Evolutionary conservation across 2,797 vertebrate genomes (phyloP), one percentile per base, ranked within the genome.

Genomic region (Danio jaintianensis): DNA sequence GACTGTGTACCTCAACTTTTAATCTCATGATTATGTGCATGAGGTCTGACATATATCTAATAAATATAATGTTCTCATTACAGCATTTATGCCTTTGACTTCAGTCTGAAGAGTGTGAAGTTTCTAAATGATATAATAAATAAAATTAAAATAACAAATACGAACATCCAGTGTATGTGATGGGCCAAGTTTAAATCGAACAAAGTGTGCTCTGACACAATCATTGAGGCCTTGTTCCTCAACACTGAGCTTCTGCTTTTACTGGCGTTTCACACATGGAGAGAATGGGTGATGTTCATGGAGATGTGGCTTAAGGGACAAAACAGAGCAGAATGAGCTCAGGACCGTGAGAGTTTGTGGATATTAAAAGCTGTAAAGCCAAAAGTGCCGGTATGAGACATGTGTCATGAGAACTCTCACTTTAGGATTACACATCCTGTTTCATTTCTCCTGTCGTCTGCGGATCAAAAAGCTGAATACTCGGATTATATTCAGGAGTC

Each of bases 171-270:
- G 48, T 73, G 53, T 7, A 82, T 67, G 50, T 59, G 59, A 68
- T 76, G 50, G 48, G 74, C 16, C 58, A 52, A 47, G 52, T 66
- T 36, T 71, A 48, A 76, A 78, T 59, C 45, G 56, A 71, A 56
- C 75, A 50, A 82, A 63, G 67, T 77, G 74, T 76, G 66, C 42
- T 45, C 20, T 64, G 80, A 82, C 73, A 81, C 79, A 68, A 74
- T 29, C 78, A 67, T 50, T 68, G 9, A 55, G 64, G 66, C 56
- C 47, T 69, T 22, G 48, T 77, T 29, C 16, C 78, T 73, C 29
- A 15, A 55, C 11, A 13, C 6, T 22, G 22, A 72, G 72, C 45
- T 43, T 82, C 58, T 63, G 29, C 66, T 70, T 75, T 59, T 36
- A 56, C 20, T 52, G 55, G 18, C 4, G 4, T 55, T 16, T 74